phyloP scores from a whole-genome alignment of 2,888 invertebrate species.

The Epinotia nisella region DNA sequence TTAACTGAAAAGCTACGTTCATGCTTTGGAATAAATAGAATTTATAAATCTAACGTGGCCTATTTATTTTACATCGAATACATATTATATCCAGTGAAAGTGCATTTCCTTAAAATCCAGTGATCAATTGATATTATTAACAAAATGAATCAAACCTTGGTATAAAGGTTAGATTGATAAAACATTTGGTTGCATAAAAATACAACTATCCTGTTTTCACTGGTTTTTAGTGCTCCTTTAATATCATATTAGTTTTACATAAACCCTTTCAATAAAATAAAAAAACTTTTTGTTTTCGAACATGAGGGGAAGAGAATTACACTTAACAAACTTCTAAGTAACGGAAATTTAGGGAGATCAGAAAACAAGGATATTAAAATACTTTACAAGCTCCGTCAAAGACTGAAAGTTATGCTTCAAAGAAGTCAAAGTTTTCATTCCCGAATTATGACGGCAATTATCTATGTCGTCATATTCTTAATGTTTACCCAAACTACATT shows the following conservation, averaged over 20 bases:
- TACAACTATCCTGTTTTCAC: too few species aligned
- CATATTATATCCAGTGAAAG: too few species aligned
- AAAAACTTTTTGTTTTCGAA: neutral
- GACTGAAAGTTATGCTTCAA: constrained; percentile 18
- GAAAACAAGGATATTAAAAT: constrained; percentile 25
- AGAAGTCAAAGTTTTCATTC: constrained; percentile 7
- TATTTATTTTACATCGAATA: neutral
- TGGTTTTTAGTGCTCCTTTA: too few species aligned
- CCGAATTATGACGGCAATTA: constrained; percentile 20
- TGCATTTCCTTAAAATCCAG: too few species aligned
- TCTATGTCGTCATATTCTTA: constrained; percentile 6
- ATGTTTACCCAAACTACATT: constrained; percentile 17
- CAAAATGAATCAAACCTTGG: too few species aligned
- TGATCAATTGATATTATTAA: too few species aligned
- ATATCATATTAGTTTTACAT: too few species aligned
- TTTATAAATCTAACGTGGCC: neutral
- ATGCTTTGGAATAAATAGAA: neutral
- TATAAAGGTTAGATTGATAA: too few species aligned
- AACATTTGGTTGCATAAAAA: too few species aligned
- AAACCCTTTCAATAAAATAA: too few species aligned
- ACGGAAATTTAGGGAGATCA: constrained; percentile 17
- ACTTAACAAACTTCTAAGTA: constrained; percentile 8
- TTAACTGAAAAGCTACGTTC: neutral
- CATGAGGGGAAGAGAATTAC: neutral
- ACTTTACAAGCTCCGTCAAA: constrained; percentile 29